These are phyloP conservation scores for Lineus longissimus DNA, from an alignment of 1,140 invertebrate genomes.

Conservation along the genomic window DNA sequence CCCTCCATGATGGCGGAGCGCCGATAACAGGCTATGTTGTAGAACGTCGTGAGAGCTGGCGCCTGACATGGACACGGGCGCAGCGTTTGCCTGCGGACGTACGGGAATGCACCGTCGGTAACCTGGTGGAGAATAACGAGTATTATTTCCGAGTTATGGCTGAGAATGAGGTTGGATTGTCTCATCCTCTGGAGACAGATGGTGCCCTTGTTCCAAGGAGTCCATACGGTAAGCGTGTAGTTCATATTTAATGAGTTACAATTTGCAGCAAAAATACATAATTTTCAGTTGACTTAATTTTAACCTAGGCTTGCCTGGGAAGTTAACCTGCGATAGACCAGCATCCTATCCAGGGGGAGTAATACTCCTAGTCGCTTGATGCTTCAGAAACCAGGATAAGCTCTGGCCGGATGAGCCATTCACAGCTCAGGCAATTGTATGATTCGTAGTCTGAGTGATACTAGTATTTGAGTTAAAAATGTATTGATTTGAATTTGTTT, in stretches of 20 bases:
- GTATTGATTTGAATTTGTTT: background rate
- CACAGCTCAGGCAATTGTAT: background rate
- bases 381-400: background rate
- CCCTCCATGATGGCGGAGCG: slow-evolving; percentile 78
- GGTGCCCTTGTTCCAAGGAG: slow-evolving; percentile 88
- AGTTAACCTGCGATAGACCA: too few relatives aligned
- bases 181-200: slow-evolving; percentile 64
- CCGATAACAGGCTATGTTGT: slow-evolving; percentile 88
- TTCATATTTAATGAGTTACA: slow-evolving; percentile 81
- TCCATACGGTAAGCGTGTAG: slow-evolving; percentile 88
- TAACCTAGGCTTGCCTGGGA: too few relatives aligned
- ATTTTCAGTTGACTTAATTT: background rate
- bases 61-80: slow-evolving; percentile 31
- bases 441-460: too few relatives aligned
- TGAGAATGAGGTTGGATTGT: slow-evolving; percentile 44
- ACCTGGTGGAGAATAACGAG: slow-evolving; percentile 73
- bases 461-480: too few relatives aligned
- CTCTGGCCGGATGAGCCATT: too few relatives aligned
- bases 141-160: slow-evolving; percentile 46
- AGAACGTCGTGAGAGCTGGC: slow-evolving; percentile 78
- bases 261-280: slow-evolving; percentile 84
- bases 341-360: too few relatives aligned
- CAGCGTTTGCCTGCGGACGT: slow-evolving; percentile 10
- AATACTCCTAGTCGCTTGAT: too few relatives aligned
- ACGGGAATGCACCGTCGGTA: slow-evolving; percentile 62